Percentiles rank a stretch among this genome's conserved stretches.
Evolutionary conservation across 2,888 invertebrate genomes (phyloP).

Genomic region (Labia minor): DNA sequence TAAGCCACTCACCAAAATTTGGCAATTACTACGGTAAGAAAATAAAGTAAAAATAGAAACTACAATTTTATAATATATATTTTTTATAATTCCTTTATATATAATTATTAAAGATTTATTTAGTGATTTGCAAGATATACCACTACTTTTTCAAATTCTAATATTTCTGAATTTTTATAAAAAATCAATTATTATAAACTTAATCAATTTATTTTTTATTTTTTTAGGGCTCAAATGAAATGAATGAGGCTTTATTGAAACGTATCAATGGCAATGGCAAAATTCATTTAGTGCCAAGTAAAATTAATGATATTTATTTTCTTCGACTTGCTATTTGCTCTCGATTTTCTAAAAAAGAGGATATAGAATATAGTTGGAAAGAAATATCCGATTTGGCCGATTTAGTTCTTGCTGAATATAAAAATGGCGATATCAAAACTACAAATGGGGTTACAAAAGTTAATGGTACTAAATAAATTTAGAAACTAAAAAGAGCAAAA

Average conservation of each 20-base stretch:
- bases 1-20: too few species aligned
- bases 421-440: not conserved
- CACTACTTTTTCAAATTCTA: too few species aligned
- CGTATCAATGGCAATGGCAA: constrained; percentile 79
- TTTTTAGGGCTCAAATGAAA: constrained; percentile 57
- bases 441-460: not conserved
- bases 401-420: constrained; percentile 44
- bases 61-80: too few species aligned
- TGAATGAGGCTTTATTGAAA: constrained; percentile 70
- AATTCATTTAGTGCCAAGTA: constrained; percentile 87
- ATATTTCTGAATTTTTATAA: too few species aligned
- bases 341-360: constrained; percentile 63
- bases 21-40: too few species aligned
- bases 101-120: too few species aligned
- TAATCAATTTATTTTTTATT: not conserved
- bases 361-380: constrained; percentile 77
- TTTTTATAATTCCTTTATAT: too few species aligned
- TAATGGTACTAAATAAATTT: not conserved
- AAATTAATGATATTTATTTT: constrained; percentile 73
- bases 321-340: constrained; percentile 85
- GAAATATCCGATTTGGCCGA: constrained; percentile 68
- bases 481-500: too few species aligned
- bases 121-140: too few species aligned
- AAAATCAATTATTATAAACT: too few species aligned
- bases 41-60: too few species aligned